Evolutionary conservation across 2,113 vertebrate genomes (phyloP), one percentile per base, ranked within the genome.

Genomic region (Notechis scutatus): DNA sequence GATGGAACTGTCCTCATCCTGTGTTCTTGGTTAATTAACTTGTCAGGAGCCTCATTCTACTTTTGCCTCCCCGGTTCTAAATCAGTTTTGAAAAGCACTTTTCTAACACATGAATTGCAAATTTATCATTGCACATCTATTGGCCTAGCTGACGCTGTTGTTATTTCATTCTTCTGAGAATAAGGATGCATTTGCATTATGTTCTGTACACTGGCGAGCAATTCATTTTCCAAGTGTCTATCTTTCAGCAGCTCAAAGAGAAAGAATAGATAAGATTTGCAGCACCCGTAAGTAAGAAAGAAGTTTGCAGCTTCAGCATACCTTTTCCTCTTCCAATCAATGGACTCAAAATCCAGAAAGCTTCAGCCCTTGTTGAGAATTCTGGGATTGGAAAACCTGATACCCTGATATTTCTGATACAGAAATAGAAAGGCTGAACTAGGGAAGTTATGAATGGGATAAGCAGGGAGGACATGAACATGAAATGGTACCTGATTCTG

Each of bases 1-100:
- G 81, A 85, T 92, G 52, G 45, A 92, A 1, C 85, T 87, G 85
- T 85, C 89, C 39, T 91, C 50, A 39, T 94, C 87, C 90, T 92
- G 5, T 39, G 59, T 12, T 86, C 88, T 88, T 91, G 24, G 91
- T 94, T 92, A 91, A 95, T 93, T 93, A 92, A 91, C 92, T 34
- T 34, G 92, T 50, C 20, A 52, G 92, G 55, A 93, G 1, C 47
- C 92, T 45, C 88, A 88, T 34, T 11, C 4, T 69, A 52, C 47
- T 94, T 89, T 90, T 91, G 47, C 74, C 87, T 89, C 91, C 86
- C 81, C 56, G 91, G 93, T 91, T 21, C n/a, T 50, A 54, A 12
- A 86, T 95, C 29, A 14, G 21, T 26, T 93, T 92, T 61, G 90
- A 50, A 90, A 92, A 54, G 81, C 15, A 34, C n/a, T 90, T 64